Conservation (phyloP, 1,140 invertebrate genomes). For the Trichoplusia ni region DNA sequence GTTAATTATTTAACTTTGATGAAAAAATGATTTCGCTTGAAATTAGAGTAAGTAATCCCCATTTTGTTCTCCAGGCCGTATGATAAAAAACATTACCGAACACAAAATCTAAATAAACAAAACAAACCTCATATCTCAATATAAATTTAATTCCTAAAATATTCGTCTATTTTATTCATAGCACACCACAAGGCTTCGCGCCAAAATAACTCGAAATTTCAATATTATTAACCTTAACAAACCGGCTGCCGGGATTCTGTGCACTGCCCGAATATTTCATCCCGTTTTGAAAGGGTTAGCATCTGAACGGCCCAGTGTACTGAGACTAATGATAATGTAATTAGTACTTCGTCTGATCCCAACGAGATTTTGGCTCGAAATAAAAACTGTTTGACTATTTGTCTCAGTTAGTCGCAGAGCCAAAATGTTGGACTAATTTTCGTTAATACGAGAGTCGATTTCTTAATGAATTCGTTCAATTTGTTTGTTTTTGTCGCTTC, state of each 20-base stretch:
- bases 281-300: slow-evolving; percentile 17
- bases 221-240: slow-evolving; percentile 17
- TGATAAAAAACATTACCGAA: no score
- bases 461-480: slow-evolving; percentile 6
- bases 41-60: no score
- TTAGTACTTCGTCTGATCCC: slow-evolving; percentile 53
- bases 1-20: no score
- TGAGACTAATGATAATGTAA: slow-evolving; percentile 67
- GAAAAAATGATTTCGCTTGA: no score
- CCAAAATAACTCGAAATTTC: slow-evolving; percentile 20
- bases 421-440: slow-evolving; percentile 25
- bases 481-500: not conserved
- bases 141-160: no score
- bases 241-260: slow-evolving; percentile 16
- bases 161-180: no score
- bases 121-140: no score
- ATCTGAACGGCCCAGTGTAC: slow-evolving; percentile 47
- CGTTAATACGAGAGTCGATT: not conserved
- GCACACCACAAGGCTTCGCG: no score
- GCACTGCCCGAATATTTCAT: slow-evolving; percentile 26
- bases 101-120: no score
- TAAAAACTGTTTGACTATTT: slow-evolving; percentile 16
- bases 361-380: slow-evolving; percentile 13
- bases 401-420: not conserved
- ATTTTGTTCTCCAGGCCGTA: no score